Percentiles rank a stretch among this genome's conserved stretches.
phyloP scores from a whole-genome alignment of 2,797 vertebrate genomes.

The Semotilus atromaculatus region DNA sequence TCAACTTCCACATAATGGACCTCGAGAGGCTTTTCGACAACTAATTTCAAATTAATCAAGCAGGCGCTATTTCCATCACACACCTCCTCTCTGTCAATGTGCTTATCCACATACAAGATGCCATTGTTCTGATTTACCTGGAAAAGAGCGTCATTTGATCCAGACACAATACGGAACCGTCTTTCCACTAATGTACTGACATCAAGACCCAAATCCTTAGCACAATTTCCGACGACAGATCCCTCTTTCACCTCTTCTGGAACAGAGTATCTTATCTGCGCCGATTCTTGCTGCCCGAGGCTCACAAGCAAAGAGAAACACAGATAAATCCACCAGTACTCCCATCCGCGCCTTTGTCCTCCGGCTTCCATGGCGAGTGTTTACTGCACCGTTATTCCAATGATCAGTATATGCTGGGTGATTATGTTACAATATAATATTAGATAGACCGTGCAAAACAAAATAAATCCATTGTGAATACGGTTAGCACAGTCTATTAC shows the following conservation, averaged over 20 bases:
- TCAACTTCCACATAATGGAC: constrained; percentile 80
- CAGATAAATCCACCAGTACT: constrained; percentile 44
- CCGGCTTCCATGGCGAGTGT: constrained; percentile 57
- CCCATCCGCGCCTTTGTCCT: constrained; percentile 52
- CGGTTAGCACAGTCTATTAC: background rate
- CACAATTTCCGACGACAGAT: constrained; percentile 78
- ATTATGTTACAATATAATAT: background rate
- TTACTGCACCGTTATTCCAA: background rate
- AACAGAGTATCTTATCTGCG: constrained; percentile 77
- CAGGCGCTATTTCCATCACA: constrained; percentile 73
- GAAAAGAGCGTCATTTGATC: constrained; percentile 69
- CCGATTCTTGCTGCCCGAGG: constrained; percentile 48
- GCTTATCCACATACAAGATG: constrained; percentile 70
- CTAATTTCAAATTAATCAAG: constrained; percentile 76
- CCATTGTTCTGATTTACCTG: constrained; percentile 78
- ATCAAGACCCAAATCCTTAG: constrained; percentile 81
- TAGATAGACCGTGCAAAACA: background rate
- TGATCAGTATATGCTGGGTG: background rate
- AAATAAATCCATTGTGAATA: background rate
- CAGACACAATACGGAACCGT: constrained; percentile 76
- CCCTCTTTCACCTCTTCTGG: constrained; percentile 79
- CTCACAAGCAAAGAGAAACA: constrained; percentile 57
- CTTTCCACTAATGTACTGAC: constrained; percentile 69
- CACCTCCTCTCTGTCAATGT: constrained; percentile 78
- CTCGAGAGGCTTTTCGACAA: constrained; percentile 80